Conservation (phyloP, 2,888 invertebrate genomes). For the Drosophila ezoana region DNA sequence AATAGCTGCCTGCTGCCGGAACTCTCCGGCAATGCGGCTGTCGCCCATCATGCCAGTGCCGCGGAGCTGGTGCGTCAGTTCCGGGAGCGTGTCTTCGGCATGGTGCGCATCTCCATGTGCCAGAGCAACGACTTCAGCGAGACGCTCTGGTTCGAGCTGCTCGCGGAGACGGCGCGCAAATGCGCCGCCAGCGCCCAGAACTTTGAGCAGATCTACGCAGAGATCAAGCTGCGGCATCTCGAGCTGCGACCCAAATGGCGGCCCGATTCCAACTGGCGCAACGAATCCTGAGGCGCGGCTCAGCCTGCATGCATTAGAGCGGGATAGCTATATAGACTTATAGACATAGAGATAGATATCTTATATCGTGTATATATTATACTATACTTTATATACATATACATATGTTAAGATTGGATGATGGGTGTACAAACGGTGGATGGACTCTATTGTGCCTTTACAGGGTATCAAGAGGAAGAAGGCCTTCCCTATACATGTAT, state of each 20-base stretch:
- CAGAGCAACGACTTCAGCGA: slow-evolving; percentile 57
- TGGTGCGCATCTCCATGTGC: slow-evolving; percentile 48
- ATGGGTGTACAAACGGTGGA: no score
- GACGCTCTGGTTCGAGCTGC: slow-evolving; percentile 58
- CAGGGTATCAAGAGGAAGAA: no score
- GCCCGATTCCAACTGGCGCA: slow-evolving; percentile 51
- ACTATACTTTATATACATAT: neutral
- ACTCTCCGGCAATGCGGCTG: slow-evolving; percentile 38
- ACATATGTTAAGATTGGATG: no score
- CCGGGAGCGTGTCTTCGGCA: slow-evolving; percentile 54
- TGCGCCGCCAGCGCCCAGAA: slow-evolving; percentile 32
- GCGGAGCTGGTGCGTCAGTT: slow-evolving; percentile 55
- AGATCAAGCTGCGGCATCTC: slow-evolving; percentile 52
- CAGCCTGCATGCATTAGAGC: slow-evolving; percentile 19
- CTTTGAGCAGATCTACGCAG: slow-evolving; percentile 58
- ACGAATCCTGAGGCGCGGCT: slow-evolving; percentile 8
- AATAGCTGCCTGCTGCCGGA: slow-evolving; percentile 56
- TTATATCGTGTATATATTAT: slow-evolving; percentile 5
- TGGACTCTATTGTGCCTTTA: no score
- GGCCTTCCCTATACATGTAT: no score
- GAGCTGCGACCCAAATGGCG: slow-evolving; percentile 54
- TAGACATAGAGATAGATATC: slow-evolving; percentile 15
- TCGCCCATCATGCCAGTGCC: slow-evolving; percentile 40
- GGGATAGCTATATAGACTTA: slow-evolving; percentile 1
- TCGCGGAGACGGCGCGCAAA: slow-evolving; percentile 40